Percentiles rank a stretch among this genome's conserved stretches.
phyloP scores from a whole-genome alignment of 2,888 invertebrate species.

The Monopis laevigella region DNA sequence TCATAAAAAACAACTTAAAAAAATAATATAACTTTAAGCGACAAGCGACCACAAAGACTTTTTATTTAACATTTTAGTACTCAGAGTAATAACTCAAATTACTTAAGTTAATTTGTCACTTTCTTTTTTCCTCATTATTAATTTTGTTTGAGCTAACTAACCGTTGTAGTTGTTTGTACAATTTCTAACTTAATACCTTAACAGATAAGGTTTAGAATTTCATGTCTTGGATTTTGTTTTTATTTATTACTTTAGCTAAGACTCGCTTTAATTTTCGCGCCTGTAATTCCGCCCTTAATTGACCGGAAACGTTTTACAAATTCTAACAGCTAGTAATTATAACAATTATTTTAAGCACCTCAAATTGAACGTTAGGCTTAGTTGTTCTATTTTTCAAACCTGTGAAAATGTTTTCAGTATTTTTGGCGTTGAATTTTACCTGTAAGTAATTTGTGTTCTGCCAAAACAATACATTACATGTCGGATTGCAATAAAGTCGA shows the following conservation, averaged over 20 bases:
- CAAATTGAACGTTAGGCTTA: too few species aligned
- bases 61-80: too few species aligned
- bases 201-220: not conserved
- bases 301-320: slow-evolving; percentile 9
- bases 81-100: slow-evolving; percentile 8
- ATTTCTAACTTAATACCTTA: not conserved
- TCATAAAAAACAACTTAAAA: too few species aligned
- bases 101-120: slow-evolving; percentile 8
- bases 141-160: slow-evolving; percentile 6
- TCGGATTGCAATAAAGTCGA: too few species aligned
- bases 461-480: too few species aligned
- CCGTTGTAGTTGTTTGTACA: not conserved
- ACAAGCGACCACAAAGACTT: too few species aligned
- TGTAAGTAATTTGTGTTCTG: too few species aligned
- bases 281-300: slow-evolving; percentile 1
- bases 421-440: too few species aligned
- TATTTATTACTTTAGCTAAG: slow-evolving; percentile 3
- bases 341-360: not conserved
- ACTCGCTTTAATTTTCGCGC: slow-evolving; percentile 8
- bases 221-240: slow-evolving; percentile 1
- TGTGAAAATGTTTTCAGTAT: too few species aligned
- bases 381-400: too few species aligned
- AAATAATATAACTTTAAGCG: too few species aligned
- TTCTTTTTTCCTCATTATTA: slow-evolving; percentile 4
- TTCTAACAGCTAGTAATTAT: slow-evolving; percentile 9